Conservation (phyloP, 1,140 invertebrate species). For the Acromyrmex charruanus region DNA sequence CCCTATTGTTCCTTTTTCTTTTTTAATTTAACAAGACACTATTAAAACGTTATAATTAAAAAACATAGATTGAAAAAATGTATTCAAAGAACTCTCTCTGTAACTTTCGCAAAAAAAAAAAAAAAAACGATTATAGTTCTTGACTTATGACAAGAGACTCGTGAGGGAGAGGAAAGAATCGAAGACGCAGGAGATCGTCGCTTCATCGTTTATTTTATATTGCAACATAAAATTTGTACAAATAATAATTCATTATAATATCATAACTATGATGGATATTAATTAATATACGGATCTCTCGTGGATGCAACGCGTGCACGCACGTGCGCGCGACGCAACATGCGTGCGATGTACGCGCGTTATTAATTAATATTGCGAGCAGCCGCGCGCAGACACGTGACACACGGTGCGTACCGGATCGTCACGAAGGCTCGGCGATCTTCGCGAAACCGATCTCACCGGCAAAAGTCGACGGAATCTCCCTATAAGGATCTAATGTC, state of each 20-base stretch:
- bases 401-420: conserved; percentile 34
- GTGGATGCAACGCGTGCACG: conserved; percentile 56
- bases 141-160: too few species aligned
- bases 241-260: conserved; percentile 84
- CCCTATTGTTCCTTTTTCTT: too few species aligned
- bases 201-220: conserved; percentile 86
- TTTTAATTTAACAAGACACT: too few species aligned
- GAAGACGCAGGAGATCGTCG: conserved; percentile 72
- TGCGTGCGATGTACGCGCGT: conserved; percentile 1
- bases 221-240: conserved; percentile 87
- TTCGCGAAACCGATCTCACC: neutral
- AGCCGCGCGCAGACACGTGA: conserved; percentile 26
- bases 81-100: neutral
- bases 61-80: neutral
- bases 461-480: neutral
- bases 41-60: neutral
- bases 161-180: neutral
- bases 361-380: conserved; percentile 56
- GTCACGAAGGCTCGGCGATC: conserved; percentile 23
- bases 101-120: neutral
- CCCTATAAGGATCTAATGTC: conserved; percentile 8
- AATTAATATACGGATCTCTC: conserved; percentile 76
- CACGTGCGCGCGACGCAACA: neutral
- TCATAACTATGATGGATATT: conserved; percentile 78
- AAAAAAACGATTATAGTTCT: neutral